These are phyloP conservation scores for Macrostomum lignano DNA, from an alignment of 1,140 invertebrate genomes.

Conservation along the genomic window DNA sequence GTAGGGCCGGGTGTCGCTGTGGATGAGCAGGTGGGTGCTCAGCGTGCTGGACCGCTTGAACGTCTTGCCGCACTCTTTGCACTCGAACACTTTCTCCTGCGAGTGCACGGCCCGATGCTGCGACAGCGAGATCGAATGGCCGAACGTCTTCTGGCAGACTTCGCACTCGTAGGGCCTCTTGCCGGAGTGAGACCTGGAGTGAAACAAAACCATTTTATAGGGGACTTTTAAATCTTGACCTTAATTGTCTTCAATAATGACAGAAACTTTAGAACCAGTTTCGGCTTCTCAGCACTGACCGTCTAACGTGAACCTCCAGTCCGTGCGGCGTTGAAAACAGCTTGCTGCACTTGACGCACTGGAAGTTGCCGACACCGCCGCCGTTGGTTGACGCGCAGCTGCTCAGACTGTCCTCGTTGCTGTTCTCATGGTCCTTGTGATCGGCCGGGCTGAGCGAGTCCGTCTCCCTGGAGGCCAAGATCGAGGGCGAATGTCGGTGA, in stretches of 20 bases:
- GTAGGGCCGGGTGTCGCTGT: constrained; percentile 52
- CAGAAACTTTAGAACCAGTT: neutral
- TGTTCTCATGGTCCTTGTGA: too few species aligned
- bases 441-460: too few species aligned
- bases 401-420: too few species aligned
- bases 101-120: constrained; percentile 57
- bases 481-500: too few species aligned
- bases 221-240: too few species aligned
- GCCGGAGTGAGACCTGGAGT: constrained; percentile 52
- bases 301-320: constrained; percentile 35
- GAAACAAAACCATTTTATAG: neutral
- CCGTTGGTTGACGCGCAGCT: too few species aligned
- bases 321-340: constrained; percentile 86
- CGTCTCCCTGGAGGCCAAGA: too few species aligned
- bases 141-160: constrained; percentile 79
- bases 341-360: constrained; percentile 83
- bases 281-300: neutral
- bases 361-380: constrained; percentile 44
- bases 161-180: constrained; percentile 76
- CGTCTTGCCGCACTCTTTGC: constrained; percentile 81
- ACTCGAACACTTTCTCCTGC: constrained; percentile 72
- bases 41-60: constrained; percentile 90
- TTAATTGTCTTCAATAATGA: neutral
- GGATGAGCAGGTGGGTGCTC: constrained; percentile 85
- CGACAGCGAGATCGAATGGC: constrained; percentile 69